A percentile compares a stretch with the other conserved stretches of the same genome.
Conservation (phyloP, 2,888 invertebrate species). For the Cataglyphis cursor region DNA sequence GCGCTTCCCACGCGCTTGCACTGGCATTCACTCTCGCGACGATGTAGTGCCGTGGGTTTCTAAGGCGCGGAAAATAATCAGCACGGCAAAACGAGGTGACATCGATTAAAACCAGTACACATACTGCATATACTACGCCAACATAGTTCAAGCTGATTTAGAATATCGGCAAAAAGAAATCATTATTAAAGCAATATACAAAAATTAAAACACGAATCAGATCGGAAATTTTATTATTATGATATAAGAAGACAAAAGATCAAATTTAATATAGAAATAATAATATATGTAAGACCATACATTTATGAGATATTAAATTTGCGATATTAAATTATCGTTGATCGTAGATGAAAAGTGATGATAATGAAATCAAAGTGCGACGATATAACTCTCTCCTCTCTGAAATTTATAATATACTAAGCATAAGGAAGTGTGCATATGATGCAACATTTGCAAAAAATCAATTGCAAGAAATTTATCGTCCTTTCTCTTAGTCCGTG, state of each 20-base stretch:
- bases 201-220: background rate
- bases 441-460: background rate
- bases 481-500: background rate
- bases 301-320: background rate
- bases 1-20: conserved; percentile 71
- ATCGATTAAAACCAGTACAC: background rate
- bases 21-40: conserved; percentile 50
- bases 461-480: conserved; percentile 1
- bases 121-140: background rate
- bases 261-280: background rate
- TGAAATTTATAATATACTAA: background rate
- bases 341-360: background rate
- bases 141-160: background rate
- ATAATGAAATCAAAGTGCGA: background rate
- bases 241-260: background rate
- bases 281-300: background rate
- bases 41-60: background rate
- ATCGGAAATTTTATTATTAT: background rate
- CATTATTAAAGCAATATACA: background rate
- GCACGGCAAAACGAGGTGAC: background rate
- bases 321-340: background rate
- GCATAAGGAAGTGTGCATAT: background rate
- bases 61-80: conserved; percentile 15
- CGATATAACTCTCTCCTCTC: background rate
- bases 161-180: background rate